Conservation (phyloP, 2,113 vertebrate genomes). For the Paralichthys olivaceus region DNA sequence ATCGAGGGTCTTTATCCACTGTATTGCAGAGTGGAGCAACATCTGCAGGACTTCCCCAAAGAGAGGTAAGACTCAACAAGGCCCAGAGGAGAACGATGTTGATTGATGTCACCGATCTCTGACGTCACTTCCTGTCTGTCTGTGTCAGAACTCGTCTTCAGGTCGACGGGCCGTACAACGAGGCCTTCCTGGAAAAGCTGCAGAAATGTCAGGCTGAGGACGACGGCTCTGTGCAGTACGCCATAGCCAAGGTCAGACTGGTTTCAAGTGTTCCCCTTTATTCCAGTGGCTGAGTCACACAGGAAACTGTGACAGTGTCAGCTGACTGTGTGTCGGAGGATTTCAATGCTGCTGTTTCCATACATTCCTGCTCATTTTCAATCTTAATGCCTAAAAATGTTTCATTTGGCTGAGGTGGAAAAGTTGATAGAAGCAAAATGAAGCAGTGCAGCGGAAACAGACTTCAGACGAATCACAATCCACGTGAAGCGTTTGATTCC, state of each 20-base stretch:
- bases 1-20: slow-evolving; percentile 95
- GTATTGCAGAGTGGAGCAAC: slow-evolving; percentile 90
- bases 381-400: background rate
- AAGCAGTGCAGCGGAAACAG: too few species aligned
- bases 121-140: slow-evolving; percentile 8
- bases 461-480: too few species aligned
- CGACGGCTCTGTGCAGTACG: slow-evolving; percentile 90
- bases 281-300: background rate
- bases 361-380: background rate
- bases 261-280: background rate
- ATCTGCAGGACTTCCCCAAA: slow-evolving; percentile 93
- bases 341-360: background rate
- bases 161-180: slow-evolving; percentile 93
- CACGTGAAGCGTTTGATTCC: too few species aligned
- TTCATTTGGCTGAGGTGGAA: background rate
- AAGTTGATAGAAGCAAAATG: background rate
- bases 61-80: slow-evolving; percentile 83
- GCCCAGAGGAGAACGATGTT: background rate
- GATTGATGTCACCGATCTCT: background rate
- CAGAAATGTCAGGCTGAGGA: slow-evolving; percentile 90
- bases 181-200: slow-evolving; percentile 91
- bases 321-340: background rate
- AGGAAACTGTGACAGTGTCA: background rate
- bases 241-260: slow-evolving; percentile 87
- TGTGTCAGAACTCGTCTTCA: slow-evolving; percentile 86